These are phyloP conservation scores for Stictonetta naevosa DNA, from an alignment of 2,113 vertebrate species.

Conservation along the genomic window DNA sequence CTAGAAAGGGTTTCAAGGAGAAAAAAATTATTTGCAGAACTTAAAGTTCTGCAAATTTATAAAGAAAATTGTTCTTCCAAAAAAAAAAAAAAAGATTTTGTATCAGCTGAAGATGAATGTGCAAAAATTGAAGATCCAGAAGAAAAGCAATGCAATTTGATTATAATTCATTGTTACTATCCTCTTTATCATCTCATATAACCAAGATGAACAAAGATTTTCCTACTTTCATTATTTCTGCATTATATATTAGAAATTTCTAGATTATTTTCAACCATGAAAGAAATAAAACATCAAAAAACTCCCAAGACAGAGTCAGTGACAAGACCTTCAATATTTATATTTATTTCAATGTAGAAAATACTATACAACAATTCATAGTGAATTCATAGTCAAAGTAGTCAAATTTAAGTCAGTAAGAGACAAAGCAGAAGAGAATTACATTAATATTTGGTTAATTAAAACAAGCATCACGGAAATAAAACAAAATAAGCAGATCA, in stretches of 20 bases:
- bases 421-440: not conserved
- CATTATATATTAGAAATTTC: not conserved
- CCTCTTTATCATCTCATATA: not conserved
- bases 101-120: not conserved
- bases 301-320: not conserved
- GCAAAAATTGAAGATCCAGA: not conserved
- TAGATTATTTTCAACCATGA: not conserved
- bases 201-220: not conserved
- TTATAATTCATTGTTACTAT: not conserved
- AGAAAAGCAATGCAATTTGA: not conserved
- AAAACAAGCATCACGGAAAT: not conserved
- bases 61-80: not conserved
- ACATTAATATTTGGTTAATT: not conserved
- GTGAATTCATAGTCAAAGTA: not conserved
- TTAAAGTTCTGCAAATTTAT: not conserved
- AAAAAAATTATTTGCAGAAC: not conserved
- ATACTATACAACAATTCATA: not conserved
- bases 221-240: not conserved
- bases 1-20: not conserved
- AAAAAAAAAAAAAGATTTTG: not conserved
- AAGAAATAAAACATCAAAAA: not conserved
- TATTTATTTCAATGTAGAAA: not conserved
- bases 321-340: not conserved
- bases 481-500: not conserved
- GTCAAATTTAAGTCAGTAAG: not conserved